Percentiles rank a stretch among this genome's conserved stretches.
phyloP scores from a whole-genome alignment of 2,113 vertebrate genomes.

The Tursiops truncatus region DNA sequence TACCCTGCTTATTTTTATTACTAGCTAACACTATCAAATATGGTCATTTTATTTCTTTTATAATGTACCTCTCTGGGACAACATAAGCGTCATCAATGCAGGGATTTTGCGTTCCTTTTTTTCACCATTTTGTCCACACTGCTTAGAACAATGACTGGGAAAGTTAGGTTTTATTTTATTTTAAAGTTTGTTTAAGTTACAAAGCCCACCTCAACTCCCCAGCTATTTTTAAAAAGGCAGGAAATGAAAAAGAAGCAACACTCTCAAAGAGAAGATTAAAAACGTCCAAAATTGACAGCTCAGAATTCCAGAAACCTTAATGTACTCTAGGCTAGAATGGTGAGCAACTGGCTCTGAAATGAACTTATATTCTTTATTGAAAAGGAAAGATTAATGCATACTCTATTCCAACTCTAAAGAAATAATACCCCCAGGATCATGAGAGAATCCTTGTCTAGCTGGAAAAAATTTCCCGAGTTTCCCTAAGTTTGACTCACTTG shows the following conservation, averaged over 20 bases:
- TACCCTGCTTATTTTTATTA: neutral
- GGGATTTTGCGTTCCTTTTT: neutral
- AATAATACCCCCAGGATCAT: neutral
- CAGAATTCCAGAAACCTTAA: neutral
- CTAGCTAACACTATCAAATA: neutral
- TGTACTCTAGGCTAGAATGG: neutral
- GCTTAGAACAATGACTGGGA: neutral
- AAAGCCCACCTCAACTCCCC: neutral
- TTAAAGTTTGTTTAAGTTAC: neutral
- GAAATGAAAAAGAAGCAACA: neutral
- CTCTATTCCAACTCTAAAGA: neutral
- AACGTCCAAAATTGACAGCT: neutral
- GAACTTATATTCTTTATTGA: neutral
- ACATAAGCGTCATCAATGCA: neutral
- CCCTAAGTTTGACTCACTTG: neutral
- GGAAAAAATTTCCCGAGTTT: neutral
- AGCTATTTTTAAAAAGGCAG: neutral
- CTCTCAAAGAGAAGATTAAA: neutral
- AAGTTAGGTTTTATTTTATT: neutral
- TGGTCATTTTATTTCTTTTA: neutral
- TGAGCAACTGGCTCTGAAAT: neutral
- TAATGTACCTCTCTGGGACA: neutral
- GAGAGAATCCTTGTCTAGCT: neutral
- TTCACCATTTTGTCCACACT: neutral
- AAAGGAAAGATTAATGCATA: neutral